These are phyloP conservation scores for Ormia ochracea DNA, from an alignment of 2,888 invertebrate species.

Conservation along the genomic window DNA sequence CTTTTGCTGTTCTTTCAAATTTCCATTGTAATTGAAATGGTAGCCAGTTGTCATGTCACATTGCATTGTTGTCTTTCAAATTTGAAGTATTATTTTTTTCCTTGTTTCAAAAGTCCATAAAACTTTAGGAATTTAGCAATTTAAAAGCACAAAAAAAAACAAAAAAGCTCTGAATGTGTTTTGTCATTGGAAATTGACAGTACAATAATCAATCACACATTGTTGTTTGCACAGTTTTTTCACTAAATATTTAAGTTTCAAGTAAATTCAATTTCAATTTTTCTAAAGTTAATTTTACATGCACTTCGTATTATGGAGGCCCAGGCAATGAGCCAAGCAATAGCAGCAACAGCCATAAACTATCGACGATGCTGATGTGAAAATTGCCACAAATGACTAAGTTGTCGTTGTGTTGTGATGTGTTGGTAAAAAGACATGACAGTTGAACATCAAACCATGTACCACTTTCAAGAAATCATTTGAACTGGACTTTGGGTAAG, in stretches of 20 bases:
- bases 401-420: conserved; percentile 49
- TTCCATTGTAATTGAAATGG: conserved; percentile 46
- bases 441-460: conserved; percentile 54
- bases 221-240: background rate
- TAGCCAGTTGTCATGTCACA: conserved; percentile 59
- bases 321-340: background rate
- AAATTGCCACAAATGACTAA: conserved; percentile 59
- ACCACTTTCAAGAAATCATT: background rate
- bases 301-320: conserved; percentile 16
- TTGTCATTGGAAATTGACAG: conserved; percentile 53
- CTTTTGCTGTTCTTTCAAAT: background rate
- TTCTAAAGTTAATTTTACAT: conserved; percentile 37
- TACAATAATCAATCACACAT: conserved; percentile 55
- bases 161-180: conserved; percentile 18
- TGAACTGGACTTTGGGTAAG: conserved; percentile 7
- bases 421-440: conserved; percentile 57
- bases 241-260: background rate
- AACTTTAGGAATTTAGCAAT: conserved; percentile 29
- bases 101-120: background rate
- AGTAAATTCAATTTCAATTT: conserved; percentile 17
- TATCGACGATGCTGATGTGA: conserved; percentile 48
- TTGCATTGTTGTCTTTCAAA: conserved; percentile 33
- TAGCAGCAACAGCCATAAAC: conserved; percentile 14
- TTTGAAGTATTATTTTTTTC: background rate
- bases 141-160: no score